phyloP scores from a whole-genome alignment of 1,140 invertebrate genomes.

The Saxidomus purpurata region DNA sequence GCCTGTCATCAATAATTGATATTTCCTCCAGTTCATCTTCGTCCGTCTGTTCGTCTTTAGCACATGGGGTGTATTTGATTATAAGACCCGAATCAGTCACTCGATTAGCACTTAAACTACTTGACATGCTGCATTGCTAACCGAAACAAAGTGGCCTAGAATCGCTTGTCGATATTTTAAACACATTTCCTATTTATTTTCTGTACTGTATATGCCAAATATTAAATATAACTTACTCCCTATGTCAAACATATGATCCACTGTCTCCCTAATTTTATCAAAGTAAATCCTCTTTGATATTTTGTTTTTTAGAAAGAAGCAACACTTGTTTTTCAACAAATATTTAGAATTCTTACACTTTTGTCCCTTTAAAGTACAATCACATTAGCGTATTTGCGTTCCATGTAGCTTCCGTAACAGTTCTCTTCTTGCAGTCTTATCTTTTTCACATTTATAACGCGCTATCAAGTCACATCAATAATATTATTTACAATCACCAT shows the following conservation, averaged over 20 bases:
- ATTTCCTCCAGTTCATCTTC: slow-evolving; percentile 92
- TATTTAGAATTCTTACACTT: neutral
- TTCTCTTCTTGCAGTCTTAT: neutral
- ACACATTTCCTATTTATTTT: neutral
- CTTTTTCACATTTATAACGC: neutral
- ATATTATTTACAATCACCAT: slow-evolving; percentile 48
- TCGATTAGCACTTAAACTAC: slow-evolving; percentile 59
- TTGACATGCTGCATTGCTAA: slow-evolving; percentile 65
- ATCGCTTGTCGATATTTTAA: neutral
- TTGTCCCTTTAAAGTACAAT: too few species aligned
- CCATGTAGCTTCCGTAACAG: neutral
- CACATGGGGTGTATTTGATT: slow-evolving; percentile 87
- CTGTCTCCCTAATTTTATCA: too few species aligned
- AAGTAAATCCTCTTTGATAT: neutral
- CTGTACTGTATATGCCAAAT: neutral
- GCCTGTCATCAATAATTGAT: slow-evolving; percentile 89
- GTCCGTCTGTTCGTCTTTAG: slow-evolving; percentile 76
- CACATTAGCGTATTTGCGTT: too few species aligned
- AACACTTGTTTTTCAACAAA: too few species aligned
- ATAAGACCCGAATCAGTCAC: slow-evolving; percentile 76
- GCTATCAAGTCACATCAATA: slow-evolving; percentile 43
- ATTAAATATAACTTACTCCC: too few species aligned
- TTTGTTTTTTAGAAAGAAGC: too few species aligned
- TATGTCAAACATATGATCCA: too few species aligned
- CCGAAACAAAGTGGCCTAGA: neutral